These are phyloP conservation scores for Characodon lateralis DNA, from an alignment of 2,797 vertebrate genomes.

Conservation along the genomic window DNA sequence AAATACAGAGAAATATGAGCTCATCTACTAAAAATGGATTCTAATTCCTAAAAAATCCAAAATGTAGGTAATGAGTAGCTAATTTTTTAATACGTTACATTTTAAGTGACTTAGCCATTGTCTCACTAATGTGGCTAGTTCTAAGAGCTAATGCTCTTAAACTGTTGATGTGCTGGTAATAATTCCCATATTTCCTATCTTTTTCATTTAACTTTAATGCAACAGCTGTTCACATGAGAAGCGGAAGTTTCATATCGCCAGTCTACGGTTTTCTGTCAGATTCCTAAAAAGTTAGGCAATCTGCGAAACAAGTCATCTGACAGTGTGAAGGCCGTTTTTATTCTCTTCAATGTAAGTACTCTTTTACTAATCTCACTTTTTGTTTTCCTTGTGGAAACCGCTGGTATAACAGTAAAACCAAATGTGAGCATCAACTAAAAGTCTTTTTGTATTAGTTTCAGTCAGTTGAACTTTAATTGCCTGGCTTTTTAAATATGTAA, in stretches of 20 bases:
- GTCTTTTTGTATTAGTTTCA: background rate
- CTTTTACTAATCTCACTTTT: background rate
- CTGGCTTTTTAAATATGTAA: background rate
- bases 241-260: background rate
- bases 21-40: background rate
- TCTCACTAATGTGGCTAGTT: background rate
- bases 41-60: background rate
- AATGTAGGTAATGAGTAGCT: background rate
- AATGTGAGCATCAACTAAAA: background rate
- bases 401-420: background rate
- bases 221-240: slow-evolving; percentile 2
- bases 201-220: slow-evolving; percentile 6
- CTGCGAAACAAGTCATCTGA: background rate
- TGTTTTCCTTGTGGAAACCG: background rate
- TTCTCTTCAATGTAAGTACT: background rate
- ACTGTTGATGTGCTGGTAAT: accelerated
- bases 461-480: background rate
- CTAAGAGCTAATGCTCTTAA: background rate
- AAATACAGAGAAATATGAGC: too few species aligned
- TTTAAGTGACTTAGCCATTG: background rate
- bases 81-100: too few species aligned
- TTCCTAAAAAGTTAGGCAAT: background rate
- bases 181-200: accelerated
- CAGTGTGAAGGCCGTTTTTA: background rate
- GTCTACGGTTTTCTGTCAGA: background rate